These are phyloP conservation scores for Drosophila testacea DNA, from an alignment of 2,888 invertebrate genomes.

Conservation along the genomic window DNA sequence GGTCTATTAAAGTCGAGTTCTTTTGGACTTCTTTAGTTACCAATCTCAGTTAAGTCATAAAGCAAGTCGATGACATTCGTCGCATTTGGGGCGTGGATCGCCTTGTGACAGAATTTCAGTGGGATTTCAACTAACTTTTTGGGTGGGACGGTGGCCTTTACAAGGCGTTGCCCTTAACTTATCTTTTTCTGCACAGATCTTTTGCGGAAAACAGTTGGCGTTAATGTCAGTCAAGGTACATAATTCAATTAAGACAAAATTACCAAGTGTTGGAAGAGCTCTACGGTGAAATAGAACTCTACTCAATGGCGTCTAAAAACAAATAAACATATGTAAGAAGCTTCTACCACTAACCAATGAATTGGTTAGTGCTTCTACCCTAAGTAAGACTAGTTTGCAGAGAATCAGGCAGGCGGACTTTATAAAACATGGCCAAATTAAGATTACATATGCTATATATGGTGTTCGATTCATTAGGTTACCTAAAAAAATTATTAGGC, in stretches of 20 bases:
- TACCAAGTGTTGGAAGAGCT: background rate
- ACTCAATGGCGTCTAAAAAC: background rate
- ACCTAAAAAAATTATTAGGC: too few relatives aligned
- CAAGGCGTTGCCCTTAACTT: slow-evolving; percentile 49
- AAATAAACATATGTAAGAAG: background rate
- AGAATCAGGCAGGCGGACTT: too few relatives aligned
- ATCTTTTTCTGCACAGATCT: slow-evolving; percentile 41
- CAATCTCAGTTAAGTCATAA: slow-evolving; percentile 46
- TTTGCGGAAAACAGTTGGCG: slow-evolving; percentile 59
- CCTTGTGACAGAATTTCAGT: slow-evolving; percentile 42
- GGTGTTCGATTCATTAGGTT: too few relatives aligned
- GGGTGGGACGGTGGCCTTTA: slow-evolving; percentile 40
- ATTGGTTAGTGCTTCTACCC: too few relatives aligned
- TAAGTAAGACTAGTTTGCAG: too few relatives aligned
- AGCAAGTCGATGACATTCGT: slow-evolving; percentile 53
- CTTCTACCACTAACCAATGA: too few relatives aligned
- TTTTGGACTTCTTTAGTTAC: background rate
- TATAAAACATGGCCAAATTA: too few relatives aligned
- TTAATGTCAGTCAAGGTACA: slow-evolving; percentile 56
- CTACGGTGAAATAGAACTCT: background rate
- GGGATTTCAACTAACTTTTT: slow-evolving; percentile 34
- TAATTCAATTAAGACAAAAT: slow-evolving; percentile 68
- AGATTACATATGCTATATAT: too few relatives aligned
- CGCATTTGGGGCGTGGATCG: slow-evolving; percentile 44
- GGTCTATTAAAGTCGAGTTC: too few relatives aligned